These are phyloP conservation scores for Brachynemurus nebulosus DNA, from an alignment of 2,888 invertebrate species.

Conservation along the genomic window DNA sequence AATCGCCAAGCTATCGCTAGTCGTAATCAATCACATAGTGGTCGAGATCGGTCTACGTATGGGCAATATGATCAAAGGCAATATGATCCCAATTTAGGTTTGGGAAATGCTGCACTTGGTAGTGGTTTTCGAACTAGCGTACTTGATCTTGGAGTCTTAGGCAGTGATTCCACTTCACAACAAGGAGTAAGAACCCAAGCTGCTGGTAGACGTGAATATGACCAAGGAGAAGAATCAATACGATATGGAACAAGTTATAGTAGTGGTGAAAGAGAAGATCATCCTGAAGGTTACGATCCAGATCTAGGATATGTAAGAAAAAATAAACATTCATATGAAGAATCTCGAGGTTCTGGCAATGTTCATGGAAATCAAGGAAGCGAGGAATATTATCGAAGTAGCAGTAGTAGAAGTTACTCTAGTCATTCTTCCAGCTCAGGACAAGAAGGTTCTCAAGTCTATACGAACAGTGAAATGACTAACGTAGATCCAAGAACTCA, in stretches of 20 bases:
- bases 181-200: constrained; percentile 1
- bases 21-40: constrained; percentile 5
- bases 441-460: neutral
- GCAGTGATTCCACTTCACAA: neutral
- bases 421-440: neutral
- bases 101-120: constrained; percentile 19
- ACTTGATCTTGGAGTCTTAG: constrained; percentile 20
- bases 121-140: constrained; percentile 22
- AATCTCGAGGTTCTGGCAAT: neutral
- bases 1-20: neutral
- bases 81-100: constrained; percentile 7
- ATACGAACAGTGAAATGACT: neutral
- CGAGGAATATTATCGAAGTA: constrained; percentile 22
- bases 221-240: constrained; percentile 1
- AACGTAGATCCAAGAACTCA: neutral
- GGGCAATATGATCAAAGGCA: constrained; percentile 13
- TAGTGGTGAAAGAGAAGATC: constrained; percentile 8
- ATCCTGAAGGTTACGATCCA: constrained; percentile 12
- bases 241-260: constrained; percentile 8
- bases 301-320: constrained; percentile 10
- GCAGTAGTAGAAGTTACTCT: constrained; percentile 8
- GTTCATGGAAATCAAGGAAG: constrained; percentile 4
- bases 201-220: neutral
- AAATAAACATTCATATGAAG: neutral
- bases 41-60: constrained; percentile 14